A percentile compares a stretch with the other conserved stretches of the same genome.
These are phyloP conservation scores for Ephydatia muelleri DNA, from an alignment of 37 sponge, comb jelly and placozoan species.

Conservation along the genomic window DNA sequence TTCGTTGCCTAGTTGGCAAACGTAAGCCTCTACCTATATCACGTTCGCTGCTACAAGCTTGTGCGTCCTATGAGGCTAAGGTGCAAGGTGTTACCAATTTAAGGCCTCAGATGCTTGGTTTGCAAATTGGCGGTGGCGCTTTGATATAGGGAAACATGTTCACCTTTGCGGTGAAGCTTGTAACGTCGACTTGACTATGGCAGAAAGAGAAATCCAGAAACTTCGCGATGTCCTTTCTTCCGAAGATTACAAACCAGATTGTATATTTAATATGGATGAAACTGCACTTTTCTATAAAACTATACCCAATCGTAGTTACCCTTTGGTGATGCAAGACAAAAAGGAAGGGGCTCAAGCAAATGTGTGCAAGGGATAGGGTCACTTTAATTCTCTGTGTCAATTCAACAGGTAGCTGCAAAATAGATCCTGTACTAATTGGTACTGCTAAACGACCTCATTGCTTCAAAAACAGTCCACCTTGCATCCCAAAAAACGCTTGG, in stretches of 20 bases:
- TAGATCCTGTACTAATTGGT: constrained; percentile 12
- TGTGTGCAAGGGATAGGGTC: neutral
- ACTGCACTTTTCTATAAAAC: neutral
- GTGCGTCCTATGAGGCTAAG: too few relatives aligned
- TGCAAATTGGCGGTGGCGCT: neutral
- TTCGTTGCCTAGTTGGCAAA: too few relatives aligned
- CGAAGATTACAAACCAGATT: neutral
- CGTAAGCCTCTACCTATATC: too few relatives aligned
- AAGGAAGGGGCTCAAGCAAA: neutral
- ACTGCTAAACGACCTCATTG: constrained; percentile 13
- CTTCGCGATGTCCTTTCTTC: neutral
- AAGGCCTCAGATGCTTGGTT: neutral
- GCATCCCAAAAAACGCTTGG: constrained; percentile 22
- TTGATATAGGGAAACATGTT: neutral
- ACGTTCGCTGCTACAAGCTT: too few relatives aligned
- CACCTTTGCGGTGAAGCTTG: neutral
- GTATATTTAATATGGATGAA: neutral
- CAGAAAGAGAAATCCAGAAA: neutral
- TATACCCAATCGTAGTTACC: neutral
- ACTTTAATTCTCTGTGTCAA: too few relatives aligned
- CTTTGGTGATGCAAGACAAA: neutral
- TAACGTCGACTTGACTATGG: neutral
- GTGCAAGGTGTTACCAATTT: neutral
- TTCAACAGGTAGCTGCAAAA: too few relatives aligned
- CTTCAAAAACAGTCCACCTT: constrained; percentile 19